A percentile compares a stretch with the other conserved stretches of the same genome.
Conservation (phyloP, 2,113 vertebrate species). For the Acanthisitta chloris region DNA sequence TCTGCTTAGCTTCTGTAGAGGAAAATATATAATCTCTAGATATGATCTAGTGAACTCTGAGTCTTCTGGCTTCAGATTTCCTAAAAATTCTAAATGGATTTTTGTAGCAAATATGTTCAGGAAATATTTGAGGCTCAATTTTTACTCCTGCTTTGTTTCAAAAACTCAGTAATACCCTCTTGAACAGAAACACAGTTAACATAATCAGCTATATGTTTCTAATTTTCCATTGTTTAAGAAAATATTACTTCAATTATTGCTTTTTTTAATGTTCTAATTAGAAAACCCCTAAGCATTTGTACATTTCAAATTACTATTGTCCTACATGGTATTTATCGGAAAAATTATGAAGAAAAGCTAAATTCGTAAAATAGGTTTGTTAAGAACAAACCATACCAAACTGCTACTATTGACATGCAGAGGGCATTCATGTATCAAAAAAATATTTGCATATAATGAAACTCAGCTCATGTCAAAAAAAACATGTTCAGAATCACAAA, state of each 20-base stretch:
- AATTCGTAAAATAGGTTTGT: background rate
- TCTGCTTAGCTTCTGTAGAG: background rate
- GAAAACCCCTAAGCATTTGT: constrained; percentile 13
- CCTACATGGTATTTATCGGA: background rate
- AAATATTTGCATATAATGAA: constrained; percentile 29
- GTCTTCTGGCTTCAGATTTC: background rate
- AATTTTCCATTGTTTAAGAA: background rate
- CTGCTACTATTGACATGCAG: background rate
- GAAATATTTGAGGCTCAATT: background rate
- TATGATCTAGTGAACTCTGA: background rate
- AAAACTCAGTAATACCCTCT: background rate
- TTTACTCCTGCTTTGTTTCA: constrained; percentile 11
- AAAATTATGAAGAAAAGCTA: background rate
- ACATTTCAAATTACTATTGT: constrained; percentile 20
- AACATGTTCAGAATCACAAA: background rate
- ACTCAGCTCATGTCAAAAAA: background rate
- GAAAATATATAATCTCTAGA: background rate
- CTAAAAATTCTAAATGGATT: background rate
- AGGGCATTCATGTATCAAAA: constrained; percentile 4
- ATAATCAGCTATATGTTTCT: background rate
- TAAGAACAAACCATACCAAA: background rate
- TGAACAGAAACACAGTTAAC: background rate
- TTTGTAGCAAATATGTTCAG: background rate
- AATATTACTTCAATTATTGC: background rate
- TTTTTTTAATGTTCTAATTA: constrained; percentile 31